Evolutionary conservation across 2,113 vertebrate genomes (phyloP).

Genomic region (Sigmodon hispidus): DNA sequence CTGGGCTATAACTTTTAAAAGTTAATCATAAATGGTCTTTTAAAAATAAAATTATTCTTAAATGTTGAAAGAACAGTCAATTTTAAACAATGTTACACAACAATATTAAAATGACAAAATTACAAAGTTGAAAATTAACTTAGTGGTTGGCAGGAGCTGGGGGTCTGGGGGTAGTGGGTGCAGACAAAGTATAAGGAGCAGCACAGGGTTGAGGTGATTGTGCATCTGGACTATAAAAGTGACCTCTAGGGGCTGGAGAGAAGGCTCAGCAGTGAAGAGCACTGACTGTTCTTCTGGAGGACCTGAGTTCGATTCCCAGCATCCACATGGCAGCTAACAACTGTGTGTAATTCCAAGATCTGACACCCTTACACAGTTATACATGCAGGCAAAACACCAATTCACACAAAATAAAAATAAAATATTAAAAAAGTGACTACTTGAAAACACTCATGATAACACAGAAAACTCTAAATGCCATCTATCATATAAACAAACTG

Average conservation of each 20-base stretch:
- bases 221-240: background rate
- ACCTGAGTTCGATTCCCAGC: too few species aligned
- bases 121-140: slow-evolving; percentile 24
- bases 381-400: too few species aligned
- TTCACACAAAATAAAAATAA: too few species aligned
- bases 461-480: too few species aligned
- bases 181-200: background rate
- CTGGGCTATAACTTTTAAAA: slow-evolving; percentile 64
- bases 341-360: too few species aligned
- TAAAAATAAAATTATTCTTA: slow-evolving; percentile 17
- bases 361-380: too few species aligned
- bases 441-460: background rate
- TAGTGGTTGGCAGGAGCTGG: background rate
- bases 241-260: too few species aligned
- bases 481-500: too few species aligned
- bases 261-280: too few species aligned
- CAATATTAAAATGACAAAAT: slow-evolving; percentile 39
- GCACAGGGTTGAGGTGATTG: background rate
- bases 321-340: too few species aligned
- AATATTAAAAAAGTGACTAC: background rate
- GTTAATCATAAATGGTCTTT: slow-evolving; percentile 41
- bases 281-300: too few species aligned
- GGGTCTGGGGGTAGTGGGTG: background rate
- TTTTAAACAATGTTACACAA: slow-evolving; percentile 49
- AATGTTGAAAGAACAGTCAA: background rate